Percentiles rank a stretch among this genome's conserved stretches.
phyloP scores from a whole-genome alignment of 2,888 invertebrate species.

The Nomada ruficornis region DNA sequence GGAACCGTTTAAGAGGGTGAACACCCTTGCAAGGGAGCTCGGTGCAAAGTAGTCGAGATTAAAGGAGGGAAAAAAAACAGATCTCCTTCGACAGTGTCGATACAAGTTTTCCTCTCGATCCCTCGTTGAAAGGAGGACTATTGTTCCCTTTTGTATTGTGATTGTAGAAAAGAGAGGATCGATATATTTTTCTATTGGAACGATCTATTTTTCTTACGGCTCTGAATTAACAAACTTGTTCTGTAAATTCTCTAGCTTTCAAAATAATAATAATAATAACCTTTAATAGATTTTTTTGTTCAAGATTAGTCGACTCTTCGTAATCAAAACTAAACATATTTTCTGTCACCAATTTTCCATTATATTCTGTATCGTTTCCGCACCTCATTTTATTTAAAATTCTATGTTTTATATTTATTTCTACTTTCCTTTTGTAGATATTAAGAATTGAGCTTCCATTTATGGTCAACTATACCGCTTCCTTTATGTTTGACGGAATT shows the following conservation, averaged over 20 bases:
- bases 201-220: conserved; percentile 16
- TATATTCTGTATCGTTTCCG: too few relatives aligned
- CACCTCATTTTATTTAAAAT: too few relatives aligned
- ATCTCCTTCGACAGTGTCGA: conserved; percentile 34
- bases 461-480: too few relatives aligned
- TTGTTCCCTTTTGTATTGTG: conserved; percentile 35
- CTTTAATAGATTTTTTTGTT: too few relatives aligned
- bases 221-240: not conserved
- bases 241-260: too few relatives aligned
- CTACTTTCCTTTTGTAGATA: too few relatives aligned
- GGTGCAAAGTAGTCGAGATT: conserved; percentile 69
- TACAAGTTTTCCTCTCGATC: conserved; percentile 59
- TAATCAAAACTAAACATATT: too few relatives aligned
- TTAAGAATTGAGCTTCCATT: too few relatives aligned
- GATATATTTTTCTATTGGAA: conserved; percentile 66
- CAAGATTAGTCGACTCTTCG: too few relatives aligned
- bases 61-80: conserved; percentile 58
- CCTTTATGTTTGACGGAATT: not conserved
- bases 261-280: too few relatives aligned
- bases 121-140: conserved; percentile 24
- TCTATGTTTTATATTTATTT: too few relatives aligned
- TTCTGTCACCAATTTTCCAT: too few relatives aligned
- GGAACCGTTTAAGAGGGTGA: conserved; percentile 76
- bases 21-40: conserved; percentile 54
- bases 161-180: conserved; percentile 30